A percentile compares a stretch with the other conserved stretches of the same genome.
phyloP scores from a whole-genome alignment of 2,797 vertebrate genomes.

The Scolopax bukidnonensis region DNA sequence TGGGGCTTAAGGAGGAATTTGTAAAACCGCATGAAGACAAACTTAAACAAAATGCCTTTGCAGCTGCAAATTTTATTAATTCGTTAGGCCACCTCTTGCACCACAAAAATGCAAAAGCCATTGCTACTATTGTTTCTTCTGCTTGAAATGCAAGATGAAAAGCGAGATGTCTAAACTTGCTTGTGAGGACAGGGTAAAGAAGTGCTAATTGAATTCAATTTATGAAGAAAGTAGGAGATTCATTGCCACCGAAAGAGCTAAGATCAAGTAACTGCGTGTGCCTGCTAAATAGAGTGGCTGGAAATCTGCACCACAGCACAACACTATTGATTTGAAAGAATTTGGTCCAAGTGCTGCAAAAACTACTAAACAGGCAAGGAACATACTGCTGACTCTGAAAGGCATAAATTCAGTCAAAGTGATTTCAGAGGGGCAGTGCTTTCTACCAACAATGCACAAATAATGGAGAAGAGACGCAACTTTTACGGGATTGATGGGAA shows the following conservation, averaged over 20 bases:
- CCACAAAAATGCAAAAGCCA: background rate
- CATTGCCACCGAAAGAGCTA: background rate
- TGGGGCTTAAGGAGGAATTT: background rate
- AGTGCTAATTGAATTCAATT: background rate
- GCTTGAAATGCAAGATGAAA: slow-evolving; percentile 8
- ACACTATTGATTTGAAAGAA: background rate
- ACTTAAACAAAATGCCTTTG: background rate
- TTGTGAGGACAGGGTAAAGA: background rate
- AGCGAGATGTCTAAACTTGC: background rate
- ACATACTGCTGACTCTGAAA: background rate
- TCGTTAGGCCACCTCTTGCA: background rate
- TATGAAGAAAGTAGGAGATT: slow-evolving; percentile 13
- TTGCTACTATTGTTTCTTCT: background rate
- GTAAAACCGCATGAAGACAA: background rate
- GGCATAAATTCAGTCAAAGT: background rate
- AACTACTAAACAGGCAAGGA: slow-evolving; percentile 1
- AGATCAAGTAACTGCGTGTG: background rate
- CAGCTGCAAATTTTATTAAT: background rate
- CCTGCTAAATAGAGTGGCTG: background rate
- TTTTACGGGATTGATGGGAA: background rate
- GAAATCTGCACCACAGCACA: slow-evolving; percentile 6
- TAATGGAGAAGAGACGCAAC: background rate
- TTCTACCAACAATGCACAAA: background rate
- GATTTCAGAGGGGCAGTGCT: background rate
- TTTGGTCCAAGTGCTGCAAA: background rate